These are phyloP conservation scores for Circaetus gallicus DNA, from an alignment of 2,113 vertebrate species.

Conservation along the genomic window DNA sequence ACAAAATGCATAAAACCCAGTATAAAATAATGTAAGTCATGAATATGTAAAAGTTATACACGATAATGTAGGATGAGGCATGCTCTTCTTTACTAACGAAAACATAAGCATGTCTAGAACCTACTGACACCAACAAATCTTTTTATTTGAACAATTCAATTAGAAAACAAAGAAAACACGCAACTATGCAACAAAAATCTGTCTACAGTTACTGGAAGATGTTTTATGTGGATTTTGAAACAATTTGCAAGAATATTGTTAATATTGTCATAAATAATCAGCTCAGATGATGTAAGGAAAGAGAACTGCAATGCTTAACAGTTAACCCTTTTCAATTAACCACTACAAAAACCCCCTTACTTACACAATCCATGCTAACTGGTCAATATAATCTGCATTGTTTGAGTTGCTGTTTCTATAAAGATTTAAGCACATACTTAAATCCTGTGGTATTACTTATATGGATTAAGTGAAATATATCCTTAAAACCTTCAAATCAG, in stretches of 20 bases:
- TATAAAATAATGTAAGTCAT: background rate
- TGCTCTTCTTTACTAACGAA: background rate
- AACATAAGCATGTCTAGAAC: background rate
- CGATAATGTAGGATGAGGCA: background rate
- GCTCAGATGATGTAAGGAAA: background rate
- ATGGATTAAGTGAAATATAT: background rate
- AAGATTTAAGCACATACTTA: background rate
- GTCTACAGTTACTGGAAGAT: background rate
- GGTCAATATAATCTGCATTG: background rate
- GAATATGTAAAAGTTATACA: background rate
- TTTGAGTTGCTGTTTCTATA: background rate
- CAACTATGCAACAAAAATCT: background rate
- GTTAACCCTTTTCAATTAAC: background rate
- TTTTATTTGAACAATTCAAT: background rate
- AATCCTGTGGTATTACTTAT: background rate
- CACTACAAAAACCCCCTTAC: background rate
- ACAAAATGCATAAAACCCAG: background rate
- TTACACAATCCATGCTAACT: background rate
- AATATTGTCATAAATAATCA: background rate
- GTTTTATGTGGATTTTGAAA: background rate
- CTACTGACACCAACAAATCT: background rate
- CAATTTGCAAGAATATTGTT: background rate
- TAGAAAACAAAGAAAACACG: background rate
- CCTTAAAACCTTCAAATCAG: background rate
- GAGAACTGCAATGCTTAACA: background rate